Evolutionary conservation across 2,797 vertebrate genomes (phyloP), one percentile per base, ranked within the genome.

Genomic region (Premnoplex brunnescens): DNA sequence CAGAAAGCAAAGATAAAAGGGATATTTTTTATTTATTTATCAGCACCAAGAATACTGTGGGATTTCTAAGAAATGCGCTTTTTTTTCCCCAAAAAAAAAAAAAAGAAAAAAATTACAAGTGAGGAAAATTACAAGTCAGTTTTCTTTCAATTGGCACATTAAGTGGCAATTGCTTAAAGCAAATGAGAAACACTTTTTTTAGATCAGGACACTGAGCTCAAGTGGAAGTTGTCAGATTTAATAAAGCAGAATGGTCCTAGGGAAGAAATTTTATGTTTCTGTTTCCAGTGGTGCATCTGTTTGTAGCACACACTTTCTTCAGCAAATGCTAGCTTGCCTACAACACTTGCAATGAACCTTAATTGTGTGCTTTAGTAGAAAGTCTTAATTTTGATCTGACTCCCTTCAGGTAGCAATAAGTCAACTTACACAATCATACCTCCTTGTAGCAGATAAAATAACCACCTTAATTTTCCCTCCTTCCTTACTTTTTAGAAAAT

Each of bases 371-470:
- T 97, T 97, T 96, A 93, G 96, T 87, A 95, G 95, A 95, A 97
- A 96, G 95, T 97, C 96, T 97, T 97, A 97, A 98, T 97, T 98
- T 97, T 97, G 94, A 97, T 95, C 92, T 93, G 89, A 97, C 92
- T 97, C 97, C 85, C 96, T 97, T 97, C 92, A 95, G 97, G 97
- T 97, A 98, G 95, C 95, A 98, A 97, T 96, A 95, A 98, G 94
- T 96, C 2, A 23, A 95, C 94, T 90, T 92, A 97, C 81, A 96
- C 96, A 97, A 98, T 98, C 97, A 92, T 71, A 95, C 93, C 51
- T 95, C 95, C 90, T 82, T 30, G 22, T 67, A 96, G 96, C 91
- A 97, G 95, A 96, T 92, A 97, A 97, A 97, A 97, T 95, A 97
- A 79, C 93, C 72, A 95, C 96, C 96, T 96, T 97, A 80, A 77